These are phyloP conservation scores for Zaprionus lachaisei DNA, from an alignment of 1,140 invertebrate genomes.

Conservation along the genomic window DNA sequence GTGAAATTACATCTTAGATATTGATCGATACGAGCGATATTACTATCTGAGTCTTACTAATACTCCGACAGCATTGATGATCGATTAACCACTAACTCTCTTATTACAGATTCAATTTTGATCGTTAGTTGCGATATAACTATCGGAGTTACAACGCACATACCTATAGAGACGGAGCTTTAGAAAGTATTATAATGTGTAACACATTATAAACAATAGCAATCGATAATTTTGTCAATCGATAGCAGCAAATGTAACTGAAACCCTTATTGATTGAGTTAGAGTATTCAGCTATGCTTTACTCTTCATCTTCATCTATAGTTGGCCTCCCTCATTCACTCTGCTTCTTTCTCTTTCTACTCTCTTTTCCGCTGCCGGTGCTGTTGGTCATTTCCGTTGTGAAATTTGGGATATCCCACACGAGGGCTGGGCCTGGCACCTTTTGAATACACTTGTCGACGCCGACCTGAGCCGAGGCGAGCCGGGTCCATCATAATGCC, in stretches of 20 bases:
- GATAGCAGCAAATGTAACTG: background rate
- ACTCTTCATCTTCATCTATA: background rate
- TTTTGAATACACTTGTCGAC: slow-evolving; percentile 48
- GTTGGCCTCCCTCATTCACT: background rate
- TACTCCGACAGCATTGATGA: background rate
- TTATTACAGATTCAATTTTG: too few relatives aligned
- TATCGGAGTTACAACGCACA: too few relatives aligned
- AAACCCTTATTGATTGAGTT: background rate
- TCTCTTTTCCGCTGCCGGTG: background rate
- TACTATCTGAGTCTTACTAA: too few relatives aligned
- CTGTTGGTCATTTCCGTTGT: slow-evolving; percentile 59
- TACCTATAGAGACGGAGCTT: too few relatives aligned
- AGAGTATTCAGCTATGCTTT: background rate
- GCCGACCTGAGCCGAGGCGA: slow-evolving; percentile 30
- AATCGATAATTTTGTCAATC: background rate
- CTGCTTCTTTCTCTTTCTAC: background rate
- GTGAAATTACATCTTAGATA: too few relatives aligned
- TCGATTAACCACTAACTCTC: background rate
- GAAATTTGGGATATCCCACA: slow-evolving; percentile 59
- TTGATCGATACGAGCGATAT: too few relatives aligned
- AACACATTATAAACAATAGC: background rate
- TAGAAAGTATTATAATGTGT: too few relatives aligned
- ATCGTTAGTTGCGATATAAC: too few relatives aligned
- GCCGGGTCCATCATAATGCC: slow-evolving; percentile 70
- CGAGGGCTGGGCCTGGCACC: slow-evolving; percentile 36